These are phyloP conservation scores for Leucosticte australis DNA, from an alignment of 2,113 vertebrate genomes.

Conservation along the genomic window DNA sequence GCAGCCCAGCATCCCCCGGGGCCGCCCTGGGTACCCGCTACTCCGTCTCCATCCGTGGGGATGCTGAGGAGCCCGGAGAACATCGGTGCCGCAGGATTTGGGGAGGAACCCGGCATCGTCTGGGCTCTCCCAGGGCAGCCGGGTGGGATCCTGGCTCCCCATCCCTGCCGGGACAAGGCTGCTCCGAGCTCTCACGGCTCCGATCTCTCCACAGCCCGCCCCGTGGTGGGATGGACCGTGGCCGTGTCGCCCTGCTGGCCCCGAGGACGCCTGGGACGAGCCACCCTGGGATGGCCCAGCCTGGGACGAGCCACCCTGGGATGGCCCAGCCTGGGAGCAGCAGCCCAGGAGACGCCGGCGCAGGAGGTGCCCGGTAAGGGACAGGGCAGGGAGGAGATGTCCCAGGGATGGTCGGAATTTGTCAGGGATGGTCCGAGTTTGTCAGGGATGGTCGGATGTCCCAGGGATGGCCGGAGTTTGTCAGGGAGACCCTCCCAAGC, in stretches of 20 bases:
- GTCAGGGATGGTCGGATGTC: too few species aligned
- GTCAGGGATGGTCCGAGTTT: too few species aligned
- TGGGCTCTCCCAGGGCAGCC: accelerated
- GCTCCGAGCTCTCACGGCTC: not conserved
- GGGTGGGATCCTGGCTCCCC: accelerated
- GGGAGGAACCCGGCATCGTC: accelerated
- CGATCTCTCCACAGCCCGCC: accelerated
- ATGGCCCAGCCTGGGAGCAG: accelerated
- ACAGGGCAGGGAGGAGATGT: not conserved
- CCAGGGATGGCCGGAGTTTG: not conserved
- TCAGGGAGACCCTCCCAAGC: not conserved
- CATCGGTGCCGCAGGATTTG: accelerated
- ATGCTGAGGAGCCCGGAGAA: accelerated
- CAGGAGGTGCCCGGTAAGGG: not conserved
- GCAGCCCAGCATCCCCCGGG: not conserved
- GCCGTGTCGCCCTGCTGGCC: accelerated
- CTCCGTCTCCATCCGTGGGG: accelerated
- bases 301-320: too few species aligned
- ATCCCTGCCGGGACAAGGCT: accelerated
- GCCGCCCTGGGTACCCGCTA: accelerated
- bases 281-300: not conserved
- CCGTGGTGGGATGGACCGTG: accelerated
- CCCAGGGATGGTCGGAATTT: not conserved
- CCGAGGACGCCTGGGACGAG: accelerated
- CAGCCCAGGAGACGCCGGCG: accelerated